These are phyloP conservation scores for Greenwoodochromis staneri DNA, from an alignment of 2,113 vertebrate species.

Conservation along the genomic window DNA sequence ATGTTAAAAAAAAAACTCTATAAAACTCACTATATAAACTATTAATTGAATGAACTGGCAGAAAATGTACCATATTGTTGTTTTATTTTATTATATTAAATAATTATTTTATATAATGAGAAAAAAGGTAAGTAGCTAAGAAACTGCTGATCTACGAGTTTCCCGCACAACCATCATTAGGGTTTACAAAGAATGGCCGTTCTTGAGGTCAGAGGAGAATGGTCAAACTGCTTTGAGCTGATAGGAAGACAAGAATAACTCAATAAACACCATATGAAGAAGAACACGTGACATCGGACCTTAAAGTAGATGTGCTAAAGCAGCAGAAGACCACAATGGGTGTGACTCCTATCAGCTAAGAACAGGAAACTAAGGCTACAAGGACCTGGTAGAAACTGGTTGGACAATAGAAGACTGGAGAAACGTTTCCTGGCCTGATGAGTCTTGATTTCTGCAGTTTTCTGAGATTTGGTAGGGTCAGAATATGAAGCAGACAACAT, in stretches of 20 bases:
- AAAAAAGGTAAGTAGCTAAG: not conserved
- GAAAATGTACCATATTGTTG: not conserved
- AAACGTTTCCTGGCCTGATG: not conserved
- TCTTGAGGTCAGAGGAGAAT: not conserved
- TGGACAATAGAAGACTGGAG: rapidly evolving
- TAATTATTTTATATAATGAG: not conserved
- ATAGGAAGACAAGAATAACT: not conserved
- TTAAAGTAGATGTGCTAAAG: not conserved
- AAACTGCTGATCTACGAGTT: not conserved
- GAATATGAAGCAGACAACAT: rapidly evolving
- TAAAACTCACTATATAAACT: not conserved
- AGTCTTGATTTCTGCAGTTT: not conserved
- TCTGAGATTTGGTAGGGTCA: not conserved
- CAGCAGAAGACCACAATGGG: not conserved
- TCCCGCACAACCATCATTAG: not conserved
- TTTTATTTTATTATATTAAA: not conserved
- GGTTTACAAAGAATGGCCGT: rapidly evolving
- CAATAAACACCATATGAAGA: not conserved
- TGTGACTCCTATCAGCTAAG: not conserved
- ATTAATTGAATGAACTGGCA: not conserved
- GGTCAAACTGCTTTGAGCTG: rapidly evolving
- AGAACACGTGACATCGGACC: rapidly evolving
- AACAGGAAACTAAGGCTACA: not conserved
- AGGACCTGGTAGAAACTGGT: not conserved
- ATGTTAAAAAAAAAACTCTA: not conserved